Base-by-base conservation (phyloP, 2,797 vertebrate genomes). In the Sorex maritimensis region DNA sequence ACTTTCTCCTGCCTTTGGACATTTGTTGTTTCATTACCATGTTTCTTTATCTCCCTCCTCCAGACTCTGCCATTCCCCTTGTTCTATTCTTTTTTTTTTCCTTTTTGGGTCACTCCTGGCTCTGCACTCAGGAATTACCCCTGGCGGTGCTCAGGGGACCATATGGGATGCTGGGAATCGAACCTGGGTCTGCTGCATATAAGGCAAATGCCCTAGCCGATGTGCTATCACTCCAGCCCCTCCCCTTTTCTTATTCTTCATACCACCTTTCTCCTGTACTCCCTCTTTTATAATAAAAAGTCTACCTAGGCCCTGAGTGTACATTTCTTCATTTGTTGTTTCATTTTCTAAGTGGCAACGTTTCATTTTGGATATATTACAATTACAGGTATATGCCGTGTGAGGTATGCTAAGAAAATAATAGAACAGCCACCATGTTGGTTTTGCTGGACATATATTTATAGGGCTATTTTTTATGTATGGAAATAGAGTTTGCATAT, bases 401-500 rank as follows among this genome's bases (percentile, higher is more conserved):
- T 81, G 72, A 95, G 38, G 2, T 89, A 52, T 34, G 84, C 69
- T 78, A 85, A 88, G 71, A 95, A 92, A 96, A 84, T 93, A 90
- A 83, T 86, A 15, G 46, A 90, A 80, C 49, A 87, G 61, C 34
- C 79, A 86, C 87, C 72, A 81, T 94, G 81, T 93, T 95, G 94
- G 46, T 92, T 44, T 90, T 90, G 75, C 41, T 78, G 91, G 88
- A 83, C 94, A 87, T 61, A 72, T 87, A 96, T 95, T 97, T 96
- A 94, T 84, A 79, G 55, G 65, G n/a, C n/a, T 86, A 46, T 87
- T 71, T 77, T 91, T 90, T 89, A 93, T 63, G 55, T 94, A 84
- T 93, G 92, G 82, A 96, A 95, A 96, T 96, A 81, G 68, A 94
- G 77, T 86, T 95, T 96, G 94, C 91, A 97, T 97, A 97, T 97